Conservation (phyloP, 2,113 vertebrate species). For the Hystrix brachyura region DNA sequence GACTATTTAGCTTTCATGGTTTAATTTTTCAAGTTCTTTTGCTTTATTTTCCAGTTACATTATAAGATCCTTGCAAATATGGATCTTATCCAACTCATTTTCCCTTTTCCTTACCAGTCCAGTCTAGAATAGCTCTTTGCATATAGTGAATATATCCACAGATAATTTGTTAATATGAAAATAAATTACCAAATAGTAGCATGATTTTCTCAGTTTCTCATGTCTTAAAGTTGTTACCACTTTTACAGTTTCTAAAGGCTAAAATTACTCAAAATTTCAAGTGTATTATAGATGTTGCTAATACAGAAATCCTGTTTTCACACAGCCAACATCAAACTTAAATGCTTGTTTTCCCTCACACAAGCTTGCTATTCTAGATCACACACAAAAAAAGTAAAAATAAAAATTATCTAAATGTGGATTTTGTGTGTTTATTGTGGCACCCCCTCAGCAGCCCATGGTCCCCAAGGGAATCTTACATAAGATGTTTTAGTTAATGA, state of each 20-base stretch:
- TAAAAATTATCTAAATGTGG: background rate
- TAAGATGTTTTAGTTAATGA: constrained; percentile 6
- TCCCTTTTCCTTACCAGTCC: background rate
- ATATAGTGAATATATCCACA: background rate
- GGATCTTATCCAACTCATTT: background rate
- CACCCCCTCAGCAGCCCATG: background rate
- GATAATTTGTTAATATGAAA: background rate
- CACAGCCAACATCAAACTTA: background rate
- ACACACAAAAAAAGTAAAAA: background rate
- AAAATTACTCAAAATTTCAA: background rate
- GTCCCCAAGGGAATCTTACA: background rate
- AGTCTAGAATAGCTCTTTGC: background rate
- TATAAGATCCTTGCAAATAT: constrained; percentile 17
- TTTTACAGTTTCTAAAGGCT: constrained; percentile 35
- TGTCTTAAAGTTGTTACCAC: constrained; percentile 9
- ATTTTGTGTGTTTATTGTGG: background rate
- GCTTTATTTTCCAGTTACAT: constrained; percentile 52
- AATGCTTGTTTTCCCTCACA: background rate
- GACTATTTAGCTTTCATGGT: constrained; percentile 38
- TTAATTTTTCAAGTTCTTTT: constrained; percentile 42
- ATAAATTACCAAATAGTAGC: background rate
- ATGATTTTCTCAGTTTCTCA: background rate
- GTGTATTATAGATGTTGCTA: background rate
- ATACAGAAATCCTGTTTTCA: background rate
- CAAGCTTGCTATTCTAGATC: background rate